Base-by-base conservation (phyloP, 2,113 vertebrate species). In the Pluvianellus socialis region DNA sequence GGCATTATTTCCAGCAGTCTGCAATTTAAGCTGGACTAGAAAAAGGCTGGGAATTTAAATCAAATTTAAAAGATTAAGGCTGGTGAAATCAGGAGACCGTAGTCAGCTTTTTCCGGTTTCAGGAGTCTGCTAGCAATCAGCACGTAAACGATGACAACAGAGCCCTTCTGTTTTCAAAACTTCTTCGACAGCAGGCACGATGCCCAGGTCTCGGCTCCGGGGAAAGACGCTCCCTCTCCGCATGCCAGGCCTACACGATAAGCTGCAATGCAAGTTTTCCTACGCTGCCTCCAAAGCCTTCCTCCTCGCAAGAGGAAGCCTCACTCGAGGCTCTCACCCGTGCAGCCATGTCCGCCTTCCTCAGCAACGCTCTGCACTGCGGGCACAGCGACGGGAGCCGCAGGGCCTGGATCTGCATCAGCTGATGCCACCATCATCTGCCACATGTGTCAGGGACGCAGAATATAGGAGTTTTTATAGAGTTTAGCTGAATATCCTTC, bases 231-330 rank as follows among this genome's bases (percentile, higher is more conserved):
- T 23, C 38, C 32, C 61, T 21, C 44, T 55, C 55, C 1, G 1
- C 44, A 14, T 8, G 4, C 1, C 61, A n/a, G 32, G 45, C 53
- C 32, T 5, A 9, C 18, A 12, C 0, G 0, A 26, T 26, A 33
- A 49, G 53, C 49, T 24, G 66, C 23, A 8, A 7, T 3, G 28
- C 28, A 10, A 12, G 30, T 12, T 17, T 7, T 44, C n/a, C 70
- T 56, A 3, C 0, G 1, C 70, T 38, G 61, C 56, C 58, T 5
- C 6, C 26, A 28, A 24, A 30, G 22, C 12, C 35, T 22, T 26
- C 10, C 58, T 61, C 9, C 0, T 1, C 13, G 35, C 21, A 22
- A 14, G 38, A 32, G 26, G 14, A 38, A 38, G 38, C 38, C 38
- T 38, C 38, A 32, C 33, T 10, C 5, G 8, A 8, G 19, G 42